Evolutionary conservation across 2,113 vertebrate genomes (phyloP), one percentile per base, ranked within the genome.

Genomic region (Drymodes brunneopygia): DNA sequence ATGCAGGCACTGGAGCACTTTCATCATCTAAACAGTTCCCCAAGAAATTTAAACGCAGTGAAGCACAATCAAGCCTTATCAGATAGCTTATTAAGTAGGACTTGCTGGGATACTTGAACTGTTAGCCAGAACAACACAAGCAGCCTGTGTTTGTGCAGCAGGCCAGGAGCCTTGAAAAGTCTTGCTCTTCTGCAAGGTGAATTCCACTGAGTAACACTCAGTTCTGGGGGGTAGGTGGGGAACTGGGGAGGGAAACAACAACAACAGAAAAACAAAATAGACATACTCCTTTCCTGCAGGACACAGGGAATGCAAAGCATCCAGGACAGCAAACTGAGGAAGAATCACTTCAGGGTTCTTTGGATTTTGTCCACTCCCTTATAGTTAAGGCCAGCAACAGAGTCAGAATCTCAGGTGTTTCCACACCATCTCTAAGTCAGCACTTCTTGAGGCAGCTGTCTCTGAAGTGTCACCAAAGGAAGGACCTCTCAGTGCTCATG

Each of bases 31-130:
- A 96, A 96, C 90, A 94, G 67, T 86, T 88, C 47, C 90, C 87
- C 13, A 7, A 31, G 74, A 93, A 78, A 88, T 86, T 95, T 94
- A 96, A 96, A 96, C 93, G 96, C 31, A 88, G 64, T 83, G 53
- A 95, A 96, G 92, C 85, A 90, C 88, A 92, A 93, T 81, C 93
- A 93, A 94, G 82, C 56, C 44, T 96, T 90, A 97, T 94, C 92
- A 94, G 92, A 90, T 67, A 78, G 69, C 36, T 92, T 95, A 88
- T 90, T 81, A 96, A 95, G 90, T 74, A 96, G 88, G 75, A 88
- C 90, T 93, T 92, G 75, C 79, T 94, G 69, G 65, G 71, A 90
- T 67, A 93, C 92, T 95, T 96, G 71, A 96, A 81, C 75, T 73
- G 56, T 60, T 67, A 81, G 87, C 75, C 60, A 60, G 92, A 97